Base-by-base conservation (phyloP, 2,113 vertebrate species). In the Esox niger region DNA sequence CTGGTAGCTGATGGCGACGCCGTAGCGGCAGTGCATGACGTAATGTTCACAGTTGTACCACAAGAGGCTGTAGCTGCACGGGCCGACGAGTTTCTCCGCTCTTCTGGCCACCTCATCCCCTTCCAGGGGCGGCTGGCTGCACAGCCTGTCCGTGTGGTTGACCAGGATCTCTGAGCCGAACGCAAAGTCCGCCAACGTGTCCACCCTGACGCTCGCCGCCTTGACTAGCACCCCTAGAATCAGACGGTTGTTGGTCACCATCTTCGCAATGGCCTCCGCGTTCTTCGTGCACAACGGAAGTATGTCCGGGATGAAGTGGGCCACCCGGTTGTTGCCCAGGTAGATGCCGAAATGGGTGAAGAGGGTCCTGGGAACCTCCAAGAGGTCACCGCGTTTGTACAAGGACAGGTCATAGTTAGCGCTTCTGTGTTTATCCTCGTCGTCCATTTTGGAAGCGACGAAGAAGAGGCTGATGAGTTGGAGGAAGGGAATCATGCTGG, bases 1-100 rank as follows among this genome's bases (percentile, higher is more conserved):
- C 91, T 98, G 97, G 80, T 94, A 93, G 89, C 96, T 99, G 79
- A 96, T 84, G 0, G 89, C 72, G 31, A 91, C 84, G 10, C 94
- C 95, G 0, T 95, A 99, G 74, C 97, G 91, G 91, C 96, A 98
- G 91, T 95, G 91, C 83, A 96, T 98, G 79, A 98, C 96, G 21
- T 95, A 99, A 87, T 99, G 97, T 79, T 99, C 96, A 68, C 97
- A 99, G 91, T 98, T 99, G 90, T 97, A 95, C 97, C 97, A 99
- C 63, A 99, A 91, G 0, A 98, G 83, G 79, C 96, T 98, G 87
- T 99, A 98, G 25, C 87, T 80, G 8, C 94, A 89, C 0, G 88
- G 56, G 2, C 96, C 97, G 83, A 95, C 70, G 72, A 93, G 86
- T 73, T 90, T 93, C 91, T 98, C 95, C 0, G 96, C 96, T 70